A percentile compares a stretch with the other conserved stretches of the same genome.
Evolutionary conservation across 2,797 vertebrate species (phyloP).

Genomic region (Myripristis murdjan): DNA sequence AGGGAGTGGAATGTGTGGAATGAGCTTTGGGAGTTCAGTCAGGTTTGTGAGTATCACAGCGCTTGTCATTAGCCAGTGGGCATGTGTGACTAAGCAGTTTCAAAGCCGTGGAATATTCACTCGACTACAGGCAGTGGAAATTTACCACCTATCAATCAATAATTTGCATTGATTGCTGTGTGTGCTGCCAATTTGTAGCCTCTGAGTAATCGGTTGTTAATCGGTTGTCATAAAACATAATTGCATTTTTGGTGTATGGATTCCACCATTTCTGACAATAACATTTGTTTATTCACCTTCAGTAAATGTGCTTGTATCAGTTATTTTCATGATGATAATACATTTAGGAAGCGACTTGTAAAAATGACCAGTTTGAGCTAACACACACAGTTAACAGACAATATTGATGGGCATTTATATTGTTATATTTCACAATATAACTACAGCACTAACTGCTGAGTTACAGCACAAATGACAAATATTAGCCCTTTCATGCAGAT

Average conservation of each 20-base stretch:
- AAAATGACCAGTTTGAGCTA: not conserved
- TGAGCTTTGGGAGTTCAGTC: conserved; percentile 44
- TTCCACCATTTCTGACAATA: not conserved
- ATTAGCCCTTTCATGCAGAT: not conserved
- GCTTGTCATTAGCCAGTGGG: conserved; percentile 25
- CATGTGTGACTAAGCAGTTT: conserved; percentile 49
- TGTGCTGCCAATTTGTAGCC: not conserved
- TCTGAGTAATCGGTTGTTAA: no score
- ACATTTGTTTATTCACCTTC: not conserved
- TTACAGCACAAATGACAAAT: not conserved
- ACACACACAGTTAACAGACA: no score
- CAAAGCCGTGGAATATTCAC: not conserved
- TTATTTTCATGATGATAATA: not conserved
- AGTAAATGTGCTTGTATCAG: not conserved
- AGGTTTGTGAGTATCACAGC: conserved; percentile 25
- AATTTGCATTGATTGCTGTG: not conserved
- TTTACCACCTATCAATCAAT: conserved; percentile 7
- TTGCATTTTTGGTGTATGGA: not conserved
- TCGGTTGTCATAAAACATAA: no score
- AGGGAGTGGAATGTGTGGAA: conserved; percentile 62
- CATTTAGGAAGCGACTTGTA: not conserved
- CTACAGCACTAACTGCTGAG: not conserved
- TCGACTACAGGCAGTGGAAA: conserved; percentile 26
- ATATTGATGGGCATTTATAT: not conserved
- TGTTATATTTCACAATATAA: not conserved